phyloP scores from a whole-genome alignment of 2,113 vertebrate species.

The Crypturellus undulatus region DNA sequence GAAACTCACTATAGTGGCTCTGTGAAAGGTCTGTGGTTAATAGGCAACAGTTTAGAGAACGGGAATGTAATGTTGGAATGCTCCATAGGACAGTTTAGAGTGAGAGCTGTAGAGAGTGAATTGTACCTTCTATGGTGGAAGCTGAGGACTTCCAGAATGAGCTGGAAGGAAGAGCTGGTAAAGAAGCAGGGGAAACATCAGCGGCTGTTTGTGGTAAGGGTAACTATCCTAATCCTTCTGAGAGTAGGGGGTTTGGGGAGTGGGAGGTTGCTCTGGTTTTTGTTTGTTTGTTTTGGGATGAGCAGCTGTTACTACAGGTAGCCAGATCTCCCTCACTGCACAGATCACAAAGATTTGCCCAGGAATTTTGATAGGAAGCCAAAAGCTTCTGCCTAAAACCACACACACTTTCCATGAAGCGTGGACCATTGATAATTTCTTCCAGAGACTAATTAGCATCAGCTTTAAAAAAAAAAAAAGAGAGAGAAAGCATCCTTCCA shows the following conservation, averaged over 20 bases:
- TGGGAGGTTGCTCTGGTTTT: neutral
- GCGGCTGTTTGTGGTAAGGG: neutral
- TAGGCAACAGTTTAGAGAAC: neutral
- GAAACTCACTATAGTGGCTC: neutral
- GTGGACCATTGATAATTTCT: neutral
- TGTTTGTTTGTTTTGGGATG: neutral
- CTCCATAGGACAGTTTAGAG: neutral
- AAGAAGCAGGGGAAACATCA: neutral
- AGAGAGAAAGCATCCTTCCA: neutral
- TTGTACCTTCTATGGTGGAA: neutral
- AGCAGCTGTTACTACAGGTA: neutral
- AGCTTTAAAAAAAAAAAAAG: neutral
- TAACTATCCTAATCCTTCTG: neutral
- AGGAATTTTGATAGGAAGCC: neutral
- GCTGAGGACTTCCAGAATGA: neutral
- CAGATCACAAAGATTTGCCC: neutral
- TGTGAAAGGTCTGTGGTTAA: neutral
- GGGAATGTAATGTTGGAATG: neutral
- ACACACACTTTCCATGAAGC: neutral
- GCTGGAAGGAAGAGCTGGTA: neutral
- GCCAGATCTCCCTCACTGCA: neutral
- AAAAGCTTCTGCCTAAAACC: neutral
- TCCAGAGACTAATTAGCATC: neutral
- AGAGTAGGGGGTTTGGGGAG: neutral
- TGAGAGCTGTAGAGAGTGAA: fast-evolving